phyloP scores from a whole-genome alignment of 1,140 invertebrate species.

The Drosophila sechellia region DNA sequence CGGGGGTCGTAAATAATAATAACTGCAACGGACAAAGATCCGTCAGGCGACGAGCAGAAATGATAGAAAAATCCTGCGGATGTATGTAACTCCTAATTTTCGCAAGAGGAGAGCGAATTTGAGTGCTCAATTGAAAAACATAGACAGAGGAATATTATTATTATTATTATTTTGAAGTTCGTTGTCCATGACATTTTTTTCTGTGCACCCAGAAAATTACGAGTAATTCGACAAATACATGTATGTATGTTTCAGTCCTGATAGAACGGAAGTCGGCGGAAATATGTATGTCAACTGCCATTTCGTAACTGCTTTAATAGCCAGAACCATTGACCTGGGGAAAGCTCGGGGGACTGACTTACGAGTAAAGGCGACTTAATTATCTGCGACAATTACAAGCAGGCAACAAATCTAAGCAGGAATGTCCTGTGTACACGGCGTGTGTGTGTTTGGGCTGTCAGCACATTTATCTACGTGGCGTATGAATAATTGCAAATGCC shows the following conservation, averaged over 20 bases:
- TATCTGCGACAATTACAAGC: constrained; percentile 76
- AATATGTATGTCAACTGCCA: constrained; percentile 10
- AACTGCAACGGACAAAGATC: constrained; percentile 21
- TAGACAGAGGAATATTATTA: too few species aligned
- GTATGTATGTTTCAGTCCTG: not conserved
- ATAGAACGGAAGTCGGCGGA: not conserved
- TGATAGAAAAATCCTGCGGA: constrained; percentile 32
- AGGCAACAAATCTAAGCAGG: constrained; percentile 76
- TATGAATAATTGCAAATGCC: constrained; percentile 82
- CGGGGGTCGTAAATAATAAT: constrained; percentile 28
- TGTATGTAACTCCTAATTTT: constrained; percentile 28
- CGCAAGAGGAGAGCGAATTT: not conserved
- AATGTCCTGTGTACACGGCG: constrained; percentile 54
- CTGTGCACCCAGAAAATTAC: constrained; percentile 6
- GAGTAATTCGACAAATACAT: constrained; percentile 1
- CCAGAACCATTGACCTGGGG: constrained; percentile 31
- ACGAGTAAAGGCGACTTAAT: constrained; percentile 68
- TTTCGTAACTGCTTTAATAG: constrained; percentile 31
- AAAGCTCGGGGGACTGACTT: constrained; percentile 45
- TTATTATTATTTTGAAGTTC: too few species aligned
- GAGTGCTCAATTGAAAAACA: not conserved
- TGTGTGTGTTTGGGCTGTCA: constrained; percentile 57
- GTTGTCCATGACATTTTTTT: too few species aligned
- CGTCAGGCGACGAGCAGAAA: constrained; percentile 11
- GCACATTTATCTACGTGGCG: constrained; percentile 81